Evolutionary conservation across 2,113 vertebrate species (phyloP).

Genomic region (Antechinus stuartii): DNA sequence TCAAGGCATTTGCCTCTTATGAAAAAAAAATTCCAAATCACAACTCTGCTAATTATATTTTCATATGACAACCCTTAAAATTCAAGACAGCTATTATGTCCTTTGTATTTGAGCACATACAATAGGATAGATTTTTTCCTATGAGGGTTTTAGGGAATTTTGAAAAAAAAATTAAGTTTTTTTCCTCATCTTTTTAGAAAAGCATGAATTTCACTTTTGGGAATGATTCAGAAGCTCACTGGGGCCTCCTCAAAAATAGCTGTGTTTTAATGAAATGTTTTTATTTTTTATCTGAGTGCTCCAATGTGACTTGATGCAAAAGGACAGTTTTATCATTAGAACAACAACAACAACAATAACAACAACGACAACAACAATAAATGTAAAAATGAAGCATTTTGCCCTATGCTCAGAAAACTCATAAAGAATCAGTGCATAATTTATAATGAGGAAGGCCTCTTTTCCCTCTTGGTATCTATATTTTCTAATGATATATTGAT

Average conservation of each 20-base stretch:
- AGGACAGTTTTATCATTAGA: not conserved
- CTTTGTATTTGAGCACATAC: not conserved
- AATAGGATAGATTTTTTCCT: not conserved
- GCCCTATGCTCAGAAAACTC: not conserved
- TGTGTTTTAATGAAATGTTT: not conserved
- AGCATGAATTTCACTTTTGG: not conserved
- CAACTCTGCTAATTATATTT: not conserved
- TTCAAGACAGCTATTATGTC: not conserved
- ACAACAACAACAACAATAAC: not conserved
- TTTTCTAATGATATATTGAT: not conserved
- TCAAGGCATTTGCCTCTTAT: not conserved
- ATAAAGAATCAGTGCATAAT: not conserved
- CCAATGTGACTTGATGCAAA: not conserved
- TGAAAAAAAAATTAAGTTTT: not conserved
- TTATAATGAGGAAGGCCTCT: not conserved
- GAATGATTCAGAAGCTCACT: not conserved
- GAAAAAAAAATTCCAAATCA: not conserved
- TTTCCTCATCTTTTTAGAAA: not conserved
- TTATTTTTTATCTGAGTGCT: not conserved
- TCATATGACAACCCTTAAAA: not conserved
- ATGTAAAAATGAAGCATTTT: not conserved
- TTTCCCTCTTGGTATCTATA: not conserved
- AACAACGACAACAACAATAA: not conserved
- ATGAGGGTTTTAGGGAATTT: not conserved
- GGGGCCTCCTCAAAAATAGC: not conserved